Base-by-base conservation (phyloP, 2,888 invertebrate genomes). In the Parascotia fuliginaria region DNA sequence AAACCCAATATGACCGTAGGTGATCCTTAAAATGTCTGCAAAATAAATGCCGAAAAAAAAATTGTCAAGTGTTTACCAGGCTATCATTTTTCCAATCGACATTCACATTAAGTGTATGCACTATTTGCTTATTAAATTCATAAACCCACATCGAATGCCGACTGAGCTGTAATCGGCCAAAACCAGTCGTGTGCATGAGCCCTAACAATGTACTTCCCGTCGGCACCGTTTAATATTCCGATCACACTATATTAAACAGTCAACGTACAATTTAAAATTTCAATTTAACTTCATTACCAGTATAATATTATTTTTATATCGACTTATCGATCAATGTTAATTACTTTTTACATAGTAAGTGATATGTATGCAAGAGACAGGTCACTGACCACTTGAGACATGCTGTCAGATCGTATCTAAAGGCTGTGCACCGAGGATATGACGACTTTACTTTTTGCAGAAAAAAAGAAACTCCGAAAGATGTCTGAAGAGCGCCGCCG, bases 381-480 rank as follows among this genome's bases (percentile, higher is more conserved):
- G 80, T 81, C 83, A 79, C 70, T 77, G 82, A 65, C 78, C 82
- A 79, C 81, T 84, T 64, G 80, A 88, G 85, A 81, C 77, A 61
- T 64, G 65, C 66, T 68, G 77, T 70, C 80, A 78, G 86, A 84
- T 87, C 78, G 75, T 81, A 82, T 83, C 86, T 79, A 72, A 70
- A 69, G 65, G 54, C 67, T 60, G 67, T 48, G 63, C 75, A 65
- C 70, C 74, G 73, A 75, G 79, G 80, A 83, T 85, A 82, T 83
- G 84, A 85, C 84, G 76, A 82, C 67, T 85, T 81, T 81, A 79
- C 77, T 80, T 87, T 87, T 87, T 86, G 76, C 75, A 65, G 45
- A 50, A 59, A 64, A 75, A 80, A 63, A 66, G 75, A 61, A 49
- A 66, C 74, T 65, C 73, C 75, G 71, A 83, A 83, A 86, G 83